These are phyloP conservation scores for Sebastes fasciatus DNA, from an alignment of 2,113 vertebrate genomes.

Conservation along the genomic window DNA sequence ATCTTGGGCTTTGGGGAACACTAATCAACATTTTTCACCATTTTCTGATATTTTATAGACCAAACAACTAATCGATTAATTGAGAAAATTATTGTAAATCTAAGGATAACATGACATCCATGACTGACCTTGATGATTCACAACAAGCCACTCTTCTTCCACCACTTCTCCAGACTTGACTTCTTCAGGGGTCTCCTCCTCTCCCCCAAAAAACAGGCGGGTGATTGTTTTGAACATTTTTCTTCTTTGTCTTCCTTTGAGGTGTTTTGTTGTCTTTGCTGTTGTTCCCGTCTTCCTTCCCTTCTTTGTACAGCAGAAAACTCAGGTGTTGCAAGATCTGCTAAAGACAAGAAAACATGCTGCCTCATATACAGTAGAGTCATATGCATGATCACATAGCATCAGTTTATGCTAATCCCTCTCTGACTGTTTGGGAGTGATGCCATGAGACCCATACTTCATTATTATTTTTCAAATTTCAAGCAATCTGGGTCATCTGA, in stretches of 20 bases:
- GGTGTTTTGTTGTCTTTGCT: not conserved
- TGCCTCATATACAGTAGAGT: not conserved
- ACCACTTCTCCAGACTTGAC: conserved; percentile 84
- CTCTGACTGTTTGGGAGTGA: conserved; percentile 22
- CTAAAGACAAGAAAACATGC: not conserved
- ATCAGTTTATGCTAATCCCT: not conserved
- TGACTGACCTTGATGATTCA: conserved; percentile 89
- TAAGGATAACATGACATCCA: not conserved
- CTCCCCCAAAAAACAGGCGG: conserved; percentile 90
- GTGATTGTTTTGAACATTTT: conserved; percentile 91
- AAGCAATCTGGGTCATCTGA: conserved; percentile 59
- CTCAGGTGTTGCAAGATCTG: conserved; percentile 19
- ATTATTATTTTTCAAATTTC: conserved; percentile 48
- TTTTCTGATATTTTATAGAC: too few species aligned
- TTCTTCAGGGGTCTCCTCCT: conserved; percentile 70
- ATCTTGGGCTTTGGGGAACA: too few species aligned
- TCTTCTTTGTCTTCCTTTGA: conserved; percentile 6
- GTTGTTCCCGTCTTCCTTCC: not conserved
- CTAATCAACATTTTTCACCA: too few species aligned
- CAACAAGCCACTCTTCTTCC: conserved; percentile 94
- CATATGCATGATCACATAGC: not conserved
- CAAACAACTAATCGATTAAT: too few species aligned
- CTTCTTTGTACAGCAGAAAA: conserved; percentile 32
- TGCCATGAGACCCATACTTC: not conserved
- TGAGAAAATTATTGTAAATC: not conserved